These are phyloP conservation scores for Palloptera scutellata DNA, from an alignment of 2,888 invertebrate species.

Conservation along the genomic window DNA sequence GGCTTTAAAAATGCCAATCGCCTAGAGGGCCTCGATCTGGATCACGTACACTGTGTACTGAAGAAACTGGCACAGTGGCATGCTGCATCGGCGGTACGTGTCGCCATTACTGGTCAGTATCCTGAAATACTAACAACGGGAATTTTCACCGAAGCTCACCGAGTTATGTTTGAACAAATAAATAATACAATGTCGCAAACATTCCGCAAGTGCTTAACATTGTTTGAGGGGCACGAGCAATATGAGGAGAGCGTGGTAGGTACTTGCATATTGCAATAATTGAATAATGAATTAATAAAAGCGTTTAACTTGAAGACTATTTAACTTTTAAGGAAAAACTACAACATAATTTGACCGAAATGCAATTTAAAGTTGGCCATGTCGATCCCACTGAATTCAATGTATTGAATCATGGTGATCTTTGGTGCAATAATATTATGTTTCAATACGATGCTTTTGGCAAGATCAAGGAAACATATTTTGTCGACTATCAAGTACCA, in stretches of 20 bases:
- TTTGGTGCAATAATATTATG: slow-evolving; percentile 61
- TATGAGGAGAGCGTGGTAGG: slow-evolving; percentile 45
- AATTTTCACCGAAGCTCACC: slow-evolving; percentile 34
- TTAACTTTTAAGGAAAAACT: slow-evolving; percentile 1
- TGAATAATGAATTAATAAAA: background rate
- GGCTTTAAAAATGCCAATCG: slow-evolving; percentile 50
- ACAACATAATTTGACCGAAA: slow-evolving; percentile 36
- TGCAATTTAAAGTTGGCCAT: slow-evolving; percentile 12
- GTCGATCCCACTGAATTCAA: slow-evolving; percentile 47
- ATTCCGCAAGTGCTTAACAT: slow-evolving; percentile 36
- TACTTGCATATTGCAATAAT: background rate
- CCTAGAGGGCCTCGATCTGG: slow-evolving; percentile 46
- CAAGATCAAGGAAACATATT: slow-evolving; percentile 49
- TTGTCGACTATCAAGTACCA: slow-evolving; percentile 57
- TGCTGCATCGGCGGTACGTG: slow-evolving; percentile 49
- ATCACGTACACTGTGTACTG: slow-evolving; percentile 45
- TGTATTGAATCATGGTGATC: slow-evolving; percentile 57
- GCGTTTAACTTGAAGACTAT: too few species aligned
- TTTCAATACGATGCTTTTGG: slow-evolving; percentile 49
- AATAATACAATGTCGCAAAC: slow-evolving; percentile 22
- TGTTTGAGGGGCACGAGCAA: slow-evolving; percentile 41
- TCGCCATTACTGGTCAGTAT: slow-evolving; percentile 41
- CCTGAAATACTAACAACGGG: slow-evolving; percentile 26
- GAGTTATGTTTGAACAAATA: slow-evolving; percentile 28
- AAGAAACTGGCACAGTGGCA: slow-evolving; percentile 54